Conservation (phyloP, 2,797 vertebrate species). For the Melanotaenia nigrans region DNA sequence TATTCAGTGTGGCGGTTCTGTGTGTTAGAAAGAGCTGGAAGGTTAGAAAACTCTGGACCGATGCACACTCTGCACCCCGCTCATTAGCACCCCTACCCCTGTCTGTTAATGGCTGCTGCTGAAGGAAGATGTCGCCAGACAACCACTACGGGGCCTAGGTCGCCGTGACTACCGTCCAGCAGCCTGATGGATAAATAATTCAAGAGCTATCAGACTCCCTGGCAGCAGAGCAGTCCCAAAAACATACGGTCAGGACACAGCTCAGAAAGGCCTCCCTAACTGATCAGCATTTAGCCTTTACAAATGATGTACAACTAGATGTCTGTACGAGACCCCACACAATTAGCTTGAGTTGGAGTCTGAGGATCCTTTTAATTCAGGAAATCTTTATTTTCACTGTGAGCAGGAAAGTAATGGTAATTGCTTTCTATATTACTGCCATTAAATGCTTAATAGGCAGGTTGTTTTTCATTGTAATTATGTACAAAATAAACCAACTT, state of each 20-base stretch:
- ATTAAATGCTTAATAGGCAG: constrained; percentile 84
- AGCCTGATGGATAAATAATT: constrained; percentile 82
- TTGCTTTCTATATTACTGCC: constrained; percentile 82
- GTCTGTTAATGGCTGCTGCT: constrained; percentile 68
- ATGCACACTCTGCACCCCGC: constrained; percentile 49
- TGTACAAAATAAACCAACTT: constrained; percentile 80
- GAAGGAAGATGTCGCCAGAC: constrained; percentile 75
- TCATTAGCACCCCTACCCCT: constrained; percentile 66
- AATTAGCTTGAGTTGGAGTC: constrained; percentile 70
- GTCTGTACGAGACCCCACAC: constrained; percentile 65
- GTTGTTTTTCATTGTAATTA: constrained; percentile 84
- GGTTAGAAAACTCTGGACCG: constrained; percentile 55
- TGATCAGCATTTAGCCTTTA: constrained; percentile 75
- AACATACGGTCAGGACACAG: constrained; percentile 70
- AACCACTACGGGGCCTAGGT: constrained; percentile 69
- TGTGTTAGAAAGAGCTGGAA: constrained; percentile 48
- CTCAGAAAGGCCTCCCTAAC: constrained; percentile 66
- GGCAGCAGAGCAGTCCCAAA: constrained; percentile 72
- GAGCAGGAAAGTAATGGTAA: constrained; percentile 82
- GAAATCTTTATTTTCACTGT: constrained; percentile 78
- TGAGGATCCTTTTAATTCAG: constrained; percentile 74
- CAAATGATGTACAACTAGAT: constrained; percentile 74
- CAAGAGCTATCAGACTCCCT: constrained; percentile 80
- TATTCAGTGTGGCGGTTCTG: constrained; percentile 38
- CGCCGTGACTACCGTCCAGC: constrained; percentile 76